A percentile compares a stretch with the other conserved stretches of the same genome.
Conservation (phyloP, 2,888 invertebrate species). For the Spodoptera littoralis region DNA sequence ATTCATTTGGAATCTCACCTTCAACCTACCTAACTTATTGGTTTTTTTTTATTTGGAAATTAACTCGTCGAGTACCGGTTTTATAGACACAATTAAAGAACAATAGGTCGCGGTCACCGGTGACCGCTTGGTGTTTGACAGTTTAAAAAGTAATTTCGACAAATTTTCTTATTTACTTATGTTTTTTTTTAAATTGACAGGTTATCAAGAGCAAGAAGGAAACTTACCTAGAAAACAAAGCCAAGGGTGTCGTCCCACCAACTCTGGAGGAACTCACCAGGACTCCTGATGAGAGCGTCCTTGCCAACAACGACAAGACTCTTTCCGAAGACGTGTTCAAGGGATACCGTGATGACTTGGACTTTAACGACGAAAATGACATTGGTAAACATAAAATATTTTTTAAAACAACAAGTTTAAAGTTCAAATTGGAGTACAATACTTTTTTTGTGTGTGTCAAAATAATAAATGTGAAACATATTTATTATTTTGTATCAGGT, state of each 20-base stretch:
- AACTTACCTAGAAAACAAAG: constrained; percentile 85
- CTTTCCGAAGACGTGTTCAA: constrained; percentile 89
- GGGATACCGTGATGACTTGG: constrained; percentile 93
- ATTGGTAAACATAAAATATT: constrained; percentile 83
- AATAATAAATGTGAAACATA: neutral
- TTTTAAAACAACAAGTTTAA: neutral
- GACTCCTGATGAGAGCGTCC: constrained; percentile 68
- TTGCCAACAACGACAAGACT: constrained; percentile 71
- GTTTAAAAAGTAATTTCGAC: neutral
- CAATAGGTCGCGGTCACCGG: too few relatives aligned
- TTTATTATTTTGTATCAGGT: constrained; percentile 73
- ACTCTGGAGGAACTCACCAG: constrained; percentile 77
- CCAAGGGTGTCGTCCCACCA: constrained; percentile 80
- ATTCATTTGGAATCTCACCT: neutral
- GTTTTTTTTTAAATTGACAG: constrained; percentile 60
- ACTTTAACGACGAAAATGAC: constrained; percentile 94
- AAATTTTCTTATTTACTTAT: too few relatives aligned
- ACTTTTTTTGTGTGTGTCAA: too few relatives aligned
- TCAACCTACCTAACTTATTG: too few relatives aligned
- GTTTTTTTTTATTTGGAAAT: too few relatives aligned
- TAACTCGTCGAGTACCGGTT: too few relatives aligned
- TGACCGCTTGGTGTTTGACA: too few relatives aligned
- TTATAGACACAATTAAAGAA: too few relatives aligned
- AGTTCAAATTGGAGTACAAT: too few relatives aligned
- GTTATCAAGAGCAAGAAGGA: constrained; percentile 90